phyloP scores from a whole-genome alignment of 1,140 invertebrate species.

The Sminthurides bifidus region DNA sequence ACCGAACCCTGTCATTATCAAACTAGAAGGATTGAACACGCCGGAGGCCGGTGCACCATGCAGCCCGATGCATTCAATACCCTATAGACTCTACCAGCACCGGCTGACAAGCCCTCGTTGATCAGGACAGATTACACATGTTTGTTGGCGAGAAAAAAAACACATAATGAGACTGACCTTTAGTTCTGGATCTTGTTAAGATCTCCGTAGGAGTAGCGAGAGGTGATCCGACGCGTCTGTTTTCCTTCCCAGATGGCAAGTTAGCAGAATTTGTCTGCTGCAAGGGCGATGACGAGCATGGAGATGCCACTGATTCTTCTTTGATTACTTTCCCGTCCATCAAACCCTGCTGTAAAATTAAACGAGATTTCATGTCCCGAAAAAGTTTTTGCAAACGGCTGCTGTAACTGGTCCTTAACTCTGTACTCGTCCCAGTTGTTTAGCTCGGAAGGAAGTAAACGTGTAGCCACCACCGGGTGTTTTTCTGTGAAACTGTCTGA shows the following conservation, averaged over 20 bases:
- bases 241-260: slow-evolving; percentile 28
- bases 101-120: too few relatives aligned
- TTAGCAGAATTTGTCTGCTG: too few relatives aligned
- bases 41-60: too few relatives aligned
- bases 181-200: slow-evolving; percentile 28
- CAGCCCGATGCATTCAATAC: too few relatives aligned
- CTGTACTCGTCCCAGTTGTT: background rate
- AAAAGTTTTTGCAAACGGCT: background rate
- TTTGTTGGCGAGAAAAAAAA: too few relatives aligned
- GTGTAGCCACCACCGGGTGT: too few relatives aligned
- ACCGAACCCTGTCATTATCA: too few relatives aligned
- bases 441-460: too few relatives aligned
- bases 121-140: too few relatives aligned
- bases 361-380: slow-evolving; percentile 25
- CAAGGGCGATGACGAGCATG: slow-evolving; percentile 12
- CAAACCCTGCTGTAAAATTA: slow-evolving; percentile 29
- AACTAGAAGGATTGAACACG: too few relatives aligned
- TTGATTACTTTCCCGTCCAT: slow-evolving; percentile 32
- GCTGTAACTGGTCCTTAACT: background rate
- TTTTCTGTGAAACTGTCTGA: background rate
- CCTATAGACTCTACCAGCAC: too few relatives aligned
- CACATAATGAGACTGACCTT: slow-evolving; percentile 32
- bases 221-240: slow-evolving; percentile 27
- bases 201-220: slow-evolving; percentile 28
- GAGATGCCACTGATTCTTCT: slow-evolving; percentile 26